Conservation (phyloP, 2,888 invertebrate genomes). For the Hirtodrosophila confusa region DNA sequence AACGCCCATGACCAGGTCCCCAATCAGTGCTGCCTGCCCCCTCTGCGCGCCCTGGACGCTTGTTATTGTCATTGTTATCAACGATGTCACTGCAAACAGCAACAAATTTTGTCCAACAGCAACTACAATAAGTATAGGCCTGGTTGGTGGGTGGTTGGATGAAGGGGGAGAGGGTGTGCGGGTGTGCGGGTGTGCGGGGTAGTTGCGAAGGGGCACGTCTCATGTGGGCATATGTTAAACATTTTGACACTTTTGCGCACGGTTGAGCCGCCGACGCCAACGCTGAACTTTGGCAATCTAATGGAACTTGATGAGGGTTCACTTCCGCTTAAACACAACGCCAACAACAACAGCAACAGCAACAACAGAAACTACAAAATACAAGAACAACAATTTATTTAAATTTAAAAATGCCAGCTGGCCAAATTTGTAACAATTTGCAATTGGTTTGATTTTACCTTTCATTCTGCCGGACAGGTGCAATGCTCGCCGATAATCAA, state of each 20-base stretch:
- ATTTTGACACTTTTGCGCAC: slow-evolving; percentile 77
- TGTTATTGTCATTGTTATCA: slow-evolving; percentile 77
- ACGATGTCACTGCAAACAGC: slow-evolving; percentile 59
- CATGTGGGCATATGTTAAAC: slow-evolving; percentile 77
- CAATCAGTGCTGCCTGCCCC: slow-evolving; percentile 20
- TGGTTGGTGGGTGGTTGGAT: too few species aligned
- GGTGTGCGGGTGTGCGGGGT: too few species aligned
- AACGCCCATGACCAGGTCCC: slow-evolving; percentile 38
- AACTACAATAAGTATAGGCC: slow-evolving; percentile 16
- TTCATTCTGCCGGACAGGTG: slow-evolving; percentile 12
- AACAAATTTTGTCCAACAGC: slow-evolving; percentile 41
- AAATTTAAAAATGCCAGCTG: slow-evolving; percentile 39
- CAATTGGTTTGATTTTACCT: slow-evolving; percentile 11
- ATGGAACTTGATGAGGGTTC: slow-evolving; percentile 69
- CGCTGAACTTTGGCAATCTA: slow-evolving; percentile 65
- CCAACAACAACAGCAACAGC: slow-evolving; percentile 8
- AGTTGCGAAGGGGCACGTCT: slow-evolving; percentile 33
- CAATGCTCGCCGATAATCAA: slow-evolving; percentile 51
- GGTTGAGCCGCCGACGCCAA: slow-evolving; percentile 48
- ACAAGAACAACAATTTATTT: slow-evolving; percentile 41
- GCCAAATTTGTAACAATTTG: slow-evolving; percentile 60
- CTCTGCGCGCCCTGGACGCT: slow-evolving; percentile 40
- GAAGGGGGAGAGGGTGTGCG: not conserved
- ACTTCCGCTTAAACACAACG: slow-evolving; percentile 36
- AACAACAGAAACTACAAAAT: not conserved